Base-by-base conservation (phyloP, 2,888 invertebrate species). In the Masnerella sp. region DNA sequence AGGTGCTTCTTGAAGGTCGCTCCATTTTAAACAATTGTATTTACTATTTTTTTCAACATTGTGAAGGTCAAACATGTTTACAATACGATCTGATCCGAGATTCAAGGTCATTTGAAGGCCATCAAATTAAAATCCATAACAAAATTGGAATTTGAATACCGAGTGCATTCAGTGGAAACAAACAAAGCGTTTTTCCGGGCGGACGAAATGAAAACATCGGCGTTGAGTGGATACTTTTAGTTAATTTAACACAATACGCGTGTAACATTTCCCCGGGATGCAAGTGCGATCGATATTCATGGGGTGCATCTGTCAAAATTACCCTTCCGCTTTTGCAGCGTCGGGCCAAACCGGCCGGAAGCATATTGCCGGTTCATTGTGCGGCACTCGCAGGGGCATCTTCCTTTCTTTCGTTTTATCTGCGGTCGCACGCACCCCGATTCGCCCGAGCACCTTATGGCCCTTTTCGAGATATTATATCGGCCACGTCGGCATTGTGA, bases 231-330 rank as follows among this genome's bases (percentile, higher is more conserved):
- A 22, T 22, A 5, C 22, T 22, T 22, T 22, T 22, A 22, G 30
- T 30, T 58, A 43, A 59, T 59, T 59, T 59, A 34, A 32, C 56
- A 17, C 5, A 17, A 15, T 20, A 28, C 14, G 12, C 30, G 54
- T 18, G 43, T 78, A 76, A 74, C 59, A 54, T 67, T 76, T 69
- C 34, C 75, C 78, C 51, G 67, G 72, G 67, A 69, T 67, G 51
- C 49, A 52, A 49, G 75, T 49, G 11, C 75, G 71, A 81, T 82
- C 82, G 76, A 81, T 81, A 79, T 76, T 74, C 51, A 61, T 67
- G 75, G 65, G 73, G 65, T 82, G 82, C 80, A 81, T 82, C 82
- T 80, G 81, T 80, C 82, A 80, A 80, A 82, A 81, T 79, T 80
- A 82, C 82, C 82, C 84, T 81, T 80, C 78, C 78, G 77, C 75